These are phyloP conservation scores for Pipa parva DNA, from an alignment of 2,113 vertebrate genomes.

Conservation along the genomic window DNA sequence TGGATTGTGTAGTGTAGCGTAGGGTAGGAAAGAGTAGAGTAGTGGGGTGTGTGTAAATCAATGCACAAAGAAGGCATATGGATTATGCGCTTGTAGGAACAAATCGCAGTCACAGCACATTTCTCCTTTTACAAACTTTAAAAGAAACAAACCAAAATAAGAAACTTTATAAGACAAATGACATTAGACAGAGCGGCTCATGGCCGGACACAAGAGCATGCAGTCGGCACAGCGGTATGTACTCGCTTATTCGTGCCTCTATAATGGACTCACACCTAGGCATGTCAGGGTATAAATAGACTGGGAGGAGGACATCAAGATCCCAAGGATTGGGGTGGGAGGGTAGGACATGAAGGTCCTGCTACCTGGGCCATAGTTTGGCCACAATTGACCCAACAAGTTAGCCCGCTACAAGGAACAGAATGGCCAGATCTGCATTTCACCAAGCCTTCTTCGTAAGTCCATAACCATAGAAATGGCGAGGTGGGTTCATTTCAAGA, in stretches of 20 bases:
- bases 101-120: no score
- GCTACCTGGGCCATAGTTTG: background rate
- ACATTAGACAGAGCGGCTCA: background rate
- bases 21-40: background rate
- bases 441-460: constrained; percentile 24
- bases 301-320: background rate
- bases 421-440: background rate
- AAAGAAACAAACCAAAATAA: background rate
- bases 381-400: background rate
- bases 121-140: constrained; percentile 7
- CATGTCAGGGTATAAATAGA: constrained; percentile 28
- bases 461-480: background rate
- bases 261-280: background rate
- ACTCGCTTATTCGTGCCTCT: background rate
- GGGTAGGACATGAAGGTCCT: no score
- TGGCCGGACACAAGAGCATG: constrained; percentile 6
- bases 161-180: background rate
- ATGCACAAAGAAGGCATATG: no score
- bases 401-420: background rate
- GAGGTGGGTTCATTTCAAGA: background rate
- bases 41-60: no score
- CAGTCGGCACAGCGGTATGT: constrained; percentile 2
- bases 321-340: background rate
- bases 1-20: background rate
- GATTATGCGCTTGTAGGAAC: no score